Evolutionary conservation across 1,140 invertebrate genomes (phyloP), one percentile per base, ranked within the genome.

Genomic region (Brachionus angularis): DNA sequence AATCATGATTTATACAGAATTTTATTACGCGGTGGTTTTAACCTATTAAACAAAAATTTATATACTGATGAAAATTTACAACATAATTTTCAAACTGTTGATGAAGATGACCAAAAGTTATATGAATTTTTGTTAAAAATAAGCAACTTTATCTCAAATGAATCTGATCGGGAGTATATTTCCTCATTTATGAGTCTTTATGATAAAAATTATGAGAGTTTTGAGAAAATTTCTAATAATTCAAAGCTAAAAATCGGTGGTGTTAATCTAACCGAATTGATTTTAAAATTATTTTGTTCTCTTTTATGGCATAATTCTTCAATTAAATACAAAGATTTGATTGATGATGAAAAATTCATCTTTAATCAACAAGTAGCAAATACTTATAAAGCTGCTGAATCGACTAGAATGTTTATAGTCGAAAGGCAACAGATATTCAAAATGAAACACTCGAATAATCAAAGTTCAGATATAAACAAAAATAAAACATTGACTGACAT

Each of bases 211-310:
- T 58, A 39, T 21, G 10, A 39, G 4, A 42, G 29, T 55, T 16
- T 8, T 2, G 52, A 58, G 14, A 25, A 33, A 14, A 25, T 21
- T 14, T 36, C 23, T 10, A 4, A 33, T 10, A 39, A 5, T 1
- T 23, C 18, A 8, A 58, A 36, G 25, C 18, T 12, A 21, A 58
- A 39, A 58, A 58, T 58, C 10, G 53, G 53, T 58, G 53, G 53
- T 12, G 14, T 58, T 23, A 23, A 5, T 23, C 5, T 39, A 14
- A 58, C 21, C 21, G 33, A 58, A 58, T 39, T 58, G 39, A 58
- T 58, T 39, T 12, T 58, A 25, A 58, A 29, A 23, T 12, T 58
- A 58, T 58, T 58, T 58, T 58, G 53, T 58, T 31, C 53, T 10
- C 36, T 58, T 58, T 7, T 58, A 5, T 58, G 53, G 53, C 36